Percentiles rank a stretch among this genome's conserved stretches.
These are phyloP conservation scores for Dryobota labecula DNA, from an alignment of 2,888 invertebrate genomes.

Conservation along the genomic window DNA sequence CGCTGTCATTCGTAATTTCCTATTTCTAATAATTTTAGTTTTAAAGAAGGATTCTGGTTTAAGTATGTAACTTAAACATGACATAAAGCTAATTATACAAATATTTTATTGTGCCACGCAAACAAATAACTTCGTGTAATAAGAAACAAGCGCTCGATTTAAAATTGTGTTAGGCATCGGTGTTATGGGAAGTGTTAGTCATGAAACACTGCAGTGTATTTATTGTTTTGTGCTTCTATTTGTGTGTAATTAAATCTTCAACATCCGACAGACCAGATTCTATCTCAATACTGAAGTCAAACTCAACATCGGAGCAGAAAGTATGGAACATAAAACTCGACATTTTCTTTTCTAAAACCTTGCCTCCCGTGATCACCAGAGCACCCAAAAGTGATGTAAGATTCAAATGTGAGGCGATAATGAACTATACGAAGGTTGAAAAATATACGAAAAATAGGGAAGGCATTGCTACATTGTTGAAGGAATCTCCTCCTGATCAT, in stretches of 20 bases:
- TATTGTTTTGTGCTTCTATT: constrained; percentile 82
- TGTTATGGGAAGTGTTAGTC: constrained; percentile 86
- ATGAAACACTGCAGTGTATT: constrained; percentile 85
- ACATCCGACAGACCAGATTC: constrained; percentile 77
- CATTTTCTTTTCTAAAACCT: constrained; percentile 84
- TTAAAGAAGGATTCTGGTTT: background rate
- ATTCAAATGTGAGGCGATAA: constrained; percentile 85
- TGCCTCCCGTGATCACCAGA: constrained; percentile 78
- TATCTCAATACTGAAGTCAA: constrained; percentile 75
- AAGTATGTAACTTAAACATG: constrained; percentile 28
- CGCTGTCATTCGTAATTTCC: constrained; percentile 54
- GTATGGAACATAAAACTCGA: constrained; percentile 87
- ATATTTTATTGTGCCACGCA: constrained; percentile 10
- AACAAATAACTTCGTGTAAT: constrained; percentile 12
- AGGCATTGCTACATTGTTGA: constrained; percentile 80
- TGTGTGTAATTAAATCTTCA: constrained; percentile 77
- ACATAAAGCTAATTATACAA: constrained; percentile 9
- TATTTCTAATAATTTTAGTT: constrained; percentile 32
- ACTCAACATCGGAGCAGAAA: constrained; percentile 82
- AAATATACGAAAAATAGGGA: constrained; percentile 84
- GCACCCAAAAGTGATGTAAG: constrained; percentile 78
- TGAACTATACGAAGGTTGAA: constrained; percentile 86
- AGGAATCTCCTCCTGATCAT: constrained; percentile 83
- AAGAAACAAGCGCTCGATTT: constrained; percentile 24
- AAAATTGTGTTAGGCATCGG: constrained; percentile 49